phyloP scores from a whole-genome alignment of 2,113 vertebrate species.

The Climacteris rufus region DNA sequence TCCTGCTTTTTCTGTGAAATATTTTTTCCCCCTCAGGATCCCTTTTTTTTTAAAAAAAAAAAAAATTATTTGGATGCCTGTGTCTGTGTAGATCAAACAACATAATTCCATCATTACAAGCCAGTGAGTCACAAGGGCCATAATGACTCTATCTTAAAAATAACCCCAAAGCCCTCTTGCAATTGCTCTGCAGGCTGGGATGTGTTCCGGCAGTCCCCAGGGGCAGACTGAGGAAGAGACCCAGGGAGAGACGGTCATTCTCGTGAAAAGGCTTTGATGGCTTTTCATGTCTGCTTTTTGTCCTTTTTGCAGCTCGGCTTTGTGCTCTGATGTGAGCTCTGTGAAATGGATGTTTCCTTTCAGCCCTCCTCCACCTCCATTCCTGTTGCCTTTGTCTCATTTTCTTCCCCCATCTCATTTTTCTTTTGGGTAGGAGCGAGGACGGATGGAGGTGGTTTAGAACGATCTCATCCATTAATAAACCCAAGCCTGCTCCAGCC shows the following conservation, averaged over 20 bases:
- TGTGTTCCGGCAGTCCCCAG: neutral
- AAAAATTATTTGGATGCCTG: neutral
- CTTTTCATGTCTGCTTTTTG: neutral
- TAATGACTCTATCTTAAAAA: neutral
- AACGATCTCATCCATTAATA: neutral
- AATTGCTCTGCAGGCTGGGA: neutral
- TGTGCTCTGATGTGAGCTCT: neutral
- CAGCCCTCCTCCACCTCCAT: neutral
- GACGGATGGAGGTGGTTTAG: neutral
- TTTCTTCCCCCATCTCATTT: neutral
- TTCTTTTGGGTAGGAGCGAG: neutral
- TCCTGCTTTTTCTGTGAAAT: neutral
- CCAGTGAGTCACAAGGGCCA: slow-evolving; percentile 12
- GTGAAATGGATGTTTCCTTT: neutral
- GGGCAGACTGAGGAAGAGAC: neutral
- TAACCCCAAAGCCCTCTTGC: slow-evolving; percentile 1
- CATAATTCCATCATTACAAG: neutral
- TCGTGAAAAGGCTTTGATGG: neutral
- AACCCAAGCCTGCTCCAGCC: neutral
- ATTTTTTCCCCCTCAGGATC: neutral
- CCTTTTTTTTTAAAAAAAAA: neutral
- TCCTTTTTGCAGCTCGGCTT: neutral
- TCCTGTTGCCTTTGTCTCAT: neutral
- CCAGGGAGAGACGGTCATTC: neutral
- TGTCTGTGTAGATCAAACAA: slow-evolving; percentile 13